Base-by-base conservation (phyloP, 1,140 invertebrate species). In the Metaphire vulgaris region DNA sequence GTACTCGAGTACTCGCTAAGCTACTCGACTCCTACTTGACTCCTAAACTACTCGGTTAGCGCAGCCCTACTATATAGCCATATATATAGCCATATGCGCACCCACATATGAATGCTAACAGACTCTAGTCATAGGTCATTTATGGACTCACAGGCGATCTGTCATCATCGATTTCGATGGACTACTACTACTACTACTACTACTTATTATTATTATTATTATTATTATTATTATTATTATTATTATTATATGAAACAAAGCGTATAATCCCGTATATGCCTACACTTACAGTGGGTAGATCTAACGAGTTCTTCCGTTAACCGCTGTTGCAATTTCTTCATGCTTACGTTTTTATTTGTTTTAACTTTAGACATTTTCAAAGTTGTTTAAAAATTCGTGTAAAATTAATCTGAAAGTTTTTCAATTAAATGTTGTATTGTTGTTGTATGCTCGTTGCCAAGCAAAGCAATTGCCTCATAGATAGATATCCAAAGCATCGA, bases 221-320 rank as follows among this genome's bases (percentile, higher is more conserved):
- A 56, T 56, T 56, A 56, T 56, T 56, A 56, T 56, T 56, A 56
- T 56, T 56, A 56, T 56, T 56, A 56, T 56, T 56, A 56, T 56
- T 56, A 12, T 12, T 21, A 56, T 56, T 6, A 56, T 21, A 56
- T 56, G 6, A 6, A 56, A 56, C 21, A 56, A 56, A 56, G 6
- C 41, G 6, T 56, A 12, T 56, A 21, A 56, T 6, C 6, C 41
- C 6, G 6, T 12, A 56, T 56, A 56, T 6, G 21, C 41, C 21
- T 56, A 56, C 21, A 56, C 41, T 56, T 56, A 56, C 41, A 56
- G 41, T 56, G 41, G 6, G 41, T 56, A 21, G 41, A 12, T 56
- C 21, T 56, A 12, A 56, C 41, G 41, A 56, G 41, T 56, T 56
- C 41, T 21, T 56, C 41, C 41, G 41, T 56, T 21, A 56, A 21